Base-by-base conservation (phyloP, 2,113 vertebrate species). In the Acanthisitta chloris region DNA sequence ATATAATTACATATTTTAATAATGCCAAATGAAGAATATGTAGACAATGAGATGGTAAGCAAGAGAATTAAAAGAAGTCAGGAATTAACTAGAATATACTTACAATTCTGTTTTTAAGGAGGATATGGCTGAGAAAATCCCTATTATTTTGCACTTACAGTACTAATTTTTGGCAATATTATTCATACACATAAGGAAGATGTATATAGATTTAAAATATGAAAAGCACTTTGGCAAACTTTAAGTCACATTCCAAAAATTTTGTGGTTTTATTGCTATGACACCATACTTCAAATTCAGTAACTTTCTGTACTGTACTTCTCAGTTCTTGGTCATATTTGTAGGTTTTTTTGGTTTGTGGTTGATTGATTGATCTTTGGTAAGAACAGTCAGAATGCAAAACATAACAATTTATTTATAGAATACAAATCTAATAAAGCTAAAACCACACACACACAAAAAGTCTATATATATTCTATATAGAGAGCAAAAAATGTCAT, bases 341-440 rank as follows among this genome's bases (percentile, higher is more conserved):
- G 34, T 0, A 6, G 8, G 4, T 2, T 2, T 19, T 34, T n/a
- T 52, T 59, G 1, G 2, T 46, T 59, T n/a, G 33, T 67, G 4
- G 1, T n/a, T 54, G 17, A 14, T 76, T 76, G 12, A 12, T 40
- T 46, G 14, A 3, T 5, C 46, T 74, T 59, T 61, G 29, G n/a
- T 62, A 8, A 87, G 20, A 86, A 57, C 7, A 36, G 3, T 34
- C 4, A 69, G 14, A 61, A 48, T n/a, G 4, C 1, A 71, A 34
- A 51, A 13, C n/a, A 26, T 48, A 55, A 55, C 13, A 88, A 29
- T 46, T 2, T 48, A 18, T 36, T 19, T 72, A 52, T 78, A 21
- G 64, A 49, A 57, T 59, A 64, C 2, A 90, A 55, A 62, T 57
- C 6, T 48, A 51, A 36, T 61, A 81, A 66, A 81, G 69, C 59